Conservation (phyloP, 2,797 vertebrate genomes). For the Linurgus olivaceus region DNA sequence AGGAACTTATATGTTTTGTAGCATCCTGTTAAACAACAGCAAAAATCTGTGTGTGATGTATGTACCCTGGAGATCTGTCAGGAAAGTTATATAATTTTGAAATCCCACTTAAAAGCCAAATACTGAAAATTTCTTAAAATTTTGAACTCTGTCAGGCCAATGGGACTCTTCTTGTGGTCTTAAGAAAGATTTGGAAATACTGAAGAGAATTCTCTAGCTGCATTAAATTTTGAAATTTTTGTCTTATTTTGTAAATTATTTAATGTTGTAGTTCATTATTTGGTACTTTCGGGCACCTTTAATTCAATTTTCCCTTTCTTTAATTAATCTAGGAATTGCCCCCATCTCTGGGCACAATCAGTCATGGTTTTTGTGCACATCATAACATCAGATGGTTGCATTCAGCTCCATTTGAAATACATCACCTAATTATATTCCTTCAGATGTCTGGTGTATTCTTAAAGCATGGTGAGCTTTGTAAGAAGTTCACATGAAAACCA, state of each 20-base stretch:
- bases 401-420: neutral
- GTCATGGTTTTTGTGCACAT: neutral
- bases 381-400: rapidly evolving
- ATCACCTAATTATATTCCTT: neutral
- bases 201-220: neutral
- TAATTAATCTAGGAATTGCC: neutral
- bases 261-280: neutral
- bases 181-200: neutral
- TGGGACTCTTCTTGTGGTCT: neutral
- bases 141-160: neutral
- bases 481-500: neutral
- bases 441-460: neutral
- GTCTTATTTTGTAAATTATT: neutral
- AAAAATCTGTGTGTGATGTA: neutral
- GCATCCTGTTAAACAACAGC: neutral
- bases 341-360: neutral
- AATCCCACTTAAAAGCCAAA: neutral
- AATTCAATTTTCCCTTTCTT: neutral
- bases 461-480: neutral
- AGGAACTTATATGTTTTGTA: neutral
- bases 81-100: neutral
- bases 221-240: neutral
- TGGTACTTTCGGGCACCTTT: neutral
- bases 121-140: neutral
- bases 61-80: neutral